Base-by-base conservation (phyloP, 2,113 vertebrate species). In the Axis porcinus region DNA sequence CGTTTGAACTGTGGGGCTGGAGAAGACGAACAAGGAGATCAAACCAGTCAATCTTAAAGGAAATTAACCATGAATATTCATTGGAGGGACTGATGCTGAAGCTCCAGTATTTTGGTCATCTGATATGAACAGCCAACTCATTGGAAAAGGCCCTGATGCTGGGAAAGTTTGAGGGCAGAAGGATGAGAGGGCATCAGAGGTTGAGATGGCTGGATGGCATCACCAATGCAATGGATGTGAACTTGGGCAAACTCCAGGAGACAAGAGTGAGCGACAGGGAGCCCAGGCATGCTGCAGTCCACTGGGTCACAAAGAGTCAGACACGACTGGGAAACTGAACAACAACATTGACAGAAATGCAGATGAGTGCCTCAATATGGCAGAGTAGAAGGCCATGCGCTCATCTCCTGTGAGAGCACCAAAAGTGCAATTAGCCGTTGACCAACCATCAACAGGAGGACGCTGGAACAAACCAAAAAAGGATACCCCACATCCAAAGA, bases 391-490 rank as follows among this genome's bases (percentile, higher is more conserved):
- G 36, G 36, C 36, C 36, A 13, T 23, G 36, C 0, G 2, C 67
- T 25, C 19, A 40, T 40, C 10, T 40, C 5, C 67, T 40, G 21
- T 13, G 67, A 36, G 21, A 13, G 67, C 36, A 74, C 67, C 67
- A 40, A 1, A 40, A 25, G 3, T 74, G 36, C 36, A 70, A 12
- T n/a, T 70, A 70, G 67, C 67, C 40, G n/a, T 36, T 23, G 67
- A 70, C 12, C 19, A 70, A 3, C 10, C 67, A 74, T 74, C 67
- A 74, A 40, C 21, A 40, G 67, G n/a, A 74, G 10, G 67, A 74
- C 0, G 0, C 67, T 74, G 21, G n/a, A 40, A 40, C 5, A 19
- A 21, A 23, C n/a, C 11, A 13, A 74, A 40, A 15, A 40, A 13
- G 40, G n/a, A 40, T 27, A 58, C 36, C 67, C 19, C 10, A 25